Evolutionary conservation across 2,113 vertebrate species (phyloP).

Genomic region (Beaufortia kweichowensis): DNA sequence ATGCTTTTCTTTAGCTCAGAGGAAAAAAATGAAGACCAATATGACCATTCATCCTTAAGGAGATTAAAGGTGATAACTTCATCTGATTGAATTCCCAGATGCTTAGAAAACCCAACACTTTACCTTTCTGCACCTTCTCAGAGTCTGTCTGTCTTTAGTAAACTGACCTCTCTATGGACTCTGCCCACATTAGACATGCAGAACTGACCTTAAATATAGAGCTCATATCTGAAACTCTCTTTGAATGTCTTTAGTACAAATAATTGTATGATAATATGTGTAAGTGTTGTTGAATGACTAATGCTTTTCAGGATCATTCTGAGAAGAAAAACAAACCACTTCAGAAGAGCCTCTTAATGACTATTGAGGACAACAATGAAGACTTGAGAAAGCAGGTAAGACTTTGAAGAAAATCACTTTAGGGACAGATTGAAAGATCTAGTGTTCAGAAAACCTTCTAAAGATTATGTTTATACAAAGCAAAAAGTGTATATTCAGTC

Average conservation of each 20-base stretch:
- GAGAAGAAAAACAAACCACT: neutral
- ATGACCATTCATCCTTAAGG: slow-evolving; percentile 41
- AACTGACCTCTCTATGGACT: slow-evolving; percentile 28
- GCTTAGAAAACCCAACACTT: slow-evolving; percentile 31
- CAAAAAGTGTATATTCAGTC: too few species aligned
- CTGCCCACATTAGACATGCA: slow-evolving; percentile 33
- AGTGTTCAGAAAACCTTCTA: too few species aligned
- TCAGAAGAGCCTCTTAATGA: neutral
- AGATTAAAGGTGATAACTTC: slow-evolving; percentile 37
- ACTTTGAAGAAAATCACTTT: neutral
- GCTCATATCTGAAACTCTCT: neutral
- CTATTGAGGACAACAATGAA: neutral
- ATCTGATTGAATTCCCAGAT: slow-evolving; percentile 21
- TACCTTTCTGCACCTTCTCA: neutral
- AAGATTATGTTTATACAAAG: too few species aligned
- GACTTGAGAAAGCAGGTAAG: neutral
- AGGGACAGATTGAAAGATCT: neutral
- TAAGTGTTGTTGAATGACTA: neutral
- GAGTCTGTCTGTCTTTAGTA: slow-evolving; percentile 25
- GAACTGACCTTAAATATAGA: neutral
- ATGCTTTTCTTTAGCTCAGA: slow-evolving; percentile 37
- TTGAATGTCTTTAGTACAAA: neutral
- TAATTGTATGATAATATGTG: neutral
- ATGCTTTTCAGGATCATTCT: neutral
- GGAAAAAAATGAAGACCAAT: slow-evolving; percentile 39